These are phyloP conservation scores for Nomada hirtipes DNA, from an alignment of 2,888 invertebrate genomes.

Conservation along the genomic window DNA sequence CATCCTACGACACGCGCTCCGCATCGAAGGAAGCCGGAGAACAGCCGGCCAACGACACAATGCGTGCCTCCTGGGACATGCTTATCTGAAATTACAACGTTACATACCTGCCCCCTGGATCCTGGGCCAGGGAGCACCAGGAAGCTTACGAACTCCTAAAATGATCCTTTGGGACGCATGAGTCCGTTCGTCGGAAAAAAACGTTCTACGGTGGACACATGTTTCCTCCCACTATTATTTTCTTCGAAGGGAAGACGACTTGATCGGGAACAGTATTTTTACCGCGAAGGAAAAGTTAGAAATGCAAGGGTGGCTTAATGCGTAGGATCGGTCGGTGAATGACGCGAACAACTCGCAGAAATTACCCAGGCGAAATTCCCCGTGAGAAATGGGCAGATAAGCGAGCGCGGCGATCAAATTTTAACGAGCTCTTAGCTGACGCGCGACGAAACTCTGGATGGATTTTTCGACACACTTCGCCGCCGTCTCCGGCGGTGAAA, in stretches of 20 bases:
- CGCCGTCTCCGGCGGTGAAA: constrained; percentile 17
- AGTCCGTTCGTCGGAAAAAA: constrained; percentile 13
- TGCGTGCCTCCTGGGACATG: constrained; percentile 83
- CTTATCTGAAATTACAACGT: constrained; percentile 84
- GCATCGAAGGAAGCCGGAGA: constrained; percentile 65
- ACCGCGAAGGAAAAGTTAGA: background rate
- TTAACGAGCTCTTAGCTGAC: constrained; percentile 36
- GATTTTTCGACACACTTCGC: constrained; percentile 32
- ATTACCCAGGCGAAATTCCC: constrained; percentile 21
- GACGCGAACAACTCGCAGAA: constrained; percentile 15
- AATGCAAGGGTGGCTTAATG: background rate
- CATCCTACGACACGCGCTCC: constrained; percentile 71
- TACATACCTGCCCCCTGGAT: constrained; percentile 74
- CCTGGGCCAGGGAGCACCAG: constrained; percentile 69
- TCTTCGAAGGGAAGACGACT: too few species aligned
- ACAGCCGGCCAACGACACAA: constrained; percentile 75
- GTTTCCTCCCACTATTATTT: background rate
- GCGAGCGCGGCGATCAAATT: constrained; percentile 43
- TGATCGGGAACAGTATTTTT: background rate
- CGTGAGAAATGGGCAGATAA: constrained; percentile 20
- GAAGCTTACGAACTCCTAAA: constrained; percentile 64
- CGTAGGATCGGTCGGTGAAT: constrained; percentile 2
- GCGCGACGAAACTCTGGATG: constrained; percentile 10
- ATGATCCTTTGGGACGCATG: background rate
- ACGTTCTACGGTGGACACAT: constrained; percentile 9